A percentile compares a stretch with the other conserved stretches of the same genome.
Evolutionary conservation across 2,113 vertebrate genomes (phyloP).

Genomic region (Mixornis gularis): DNA sequence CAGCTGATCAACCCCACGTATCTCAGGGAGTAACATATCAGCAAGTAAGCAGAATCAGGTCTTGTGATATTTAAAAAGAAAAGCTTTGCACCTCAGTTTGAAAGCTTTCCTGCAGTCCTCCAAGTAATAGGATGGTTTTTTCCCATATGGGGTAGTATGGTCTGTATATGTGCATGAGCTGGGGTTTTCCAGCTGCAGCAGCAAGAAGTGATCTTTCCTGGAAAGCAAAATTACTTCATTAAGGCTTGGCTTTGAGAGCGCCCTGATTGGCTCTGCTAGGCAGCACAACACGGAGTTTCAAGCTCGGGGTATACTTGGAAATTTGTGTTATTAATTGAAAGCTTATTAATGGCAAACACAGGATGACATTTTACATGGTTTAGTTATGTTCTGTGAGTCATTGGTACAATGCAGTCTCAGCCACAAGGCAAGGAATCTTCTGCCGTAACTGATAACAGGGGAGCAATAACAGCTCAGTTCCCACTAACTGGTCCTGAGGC

Average conservation of each 20-base stretch:
- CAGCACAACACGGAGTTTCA: slow-evolving; percentile 60
- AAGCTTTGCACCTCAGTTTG: neutral
- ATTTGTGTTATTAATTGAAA: slow-evolving; percentile 83
- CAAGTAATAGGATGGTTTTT: neutral
- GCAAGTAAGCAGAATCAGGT: neutral
- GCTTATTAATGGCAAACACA: slow-evolving; percentile 83
- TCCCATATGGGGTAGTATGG: neutral
- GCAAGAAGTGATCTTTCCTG: slow-evolving; percentile 30
- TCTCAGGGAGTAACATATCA: neutral
- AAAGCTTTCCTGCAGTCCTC: neutral
- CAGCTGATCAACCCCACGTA: neutral
- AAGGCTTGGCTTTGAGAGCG: slow-evolving; percentile 54
- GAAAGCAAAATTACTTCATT: slow-evolving; percentile 64
- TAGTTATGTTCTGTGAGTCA: slow-evolving; percentile 85
- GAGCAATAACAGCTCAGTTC: slow-evolving; percentile 24
- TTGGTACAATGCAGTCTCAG: slow-evolving; percentile 62
- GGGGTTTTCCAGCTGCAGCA: neutral
- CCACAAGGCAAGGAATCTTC: slow-evolving; percentile 49
- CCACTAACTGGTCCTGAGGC: neutral
- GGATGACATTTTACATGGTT: slow-evolving; percentile 89
- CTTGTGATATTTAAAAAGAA: neutral
- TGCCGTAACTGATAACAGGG: slow-evolving; percentile 21
- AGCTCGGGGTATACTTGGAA: slow-evolving; percentile 68
- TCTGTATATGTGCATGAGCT: neutral
- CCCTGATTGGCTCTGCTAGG: slow-evolving; percentile 75